Evolutionary conservation across 2,797 vertebrate species (phyloP), one percentile per base, ranked within the genome.

Genomic region (Xenops minutus): DNA sequence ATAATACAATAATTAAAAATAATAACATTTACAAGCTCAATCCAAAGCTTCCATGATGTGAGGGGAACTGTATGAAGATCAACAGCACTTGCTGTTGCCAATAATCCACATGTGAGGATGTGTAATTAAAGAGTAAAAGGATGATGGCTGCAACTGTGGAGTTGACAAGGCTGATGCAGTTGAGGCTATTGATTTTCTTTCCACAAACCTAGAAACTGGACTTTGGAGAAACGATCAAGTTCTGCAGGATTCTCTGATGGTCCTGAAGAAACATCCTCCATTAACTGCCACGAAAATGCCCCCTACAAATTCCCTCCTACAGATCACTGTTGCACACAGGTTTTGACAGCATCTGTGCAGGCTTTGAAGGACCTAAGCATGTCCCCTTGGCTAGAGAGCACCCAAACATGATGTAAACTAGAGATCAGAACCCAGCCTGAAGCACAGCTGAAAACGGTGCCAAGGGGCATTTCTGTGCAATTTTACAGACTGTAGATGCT

Each of bases 111-210:
- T 52, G 61, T 85, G 81, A 86, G 2, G 23, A 56, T 49, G 66
- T 61, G 69, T 72, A 93, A 91, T 73, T 71, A 86, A 89, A 73
- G 51, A 94, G 43, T 32, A 68, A 93, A 44, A 63, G 63, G 89
- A 63, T 61, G 59, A 55, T 59, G 71, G 58, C 36, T 92, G 75
- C 92, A 96, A 91, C 85, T 92, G 89, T 75, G 86, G 78, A 85
- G 59, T 73, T 59, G 92, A 93, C 79, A 76, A 80, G 26, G 77
- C 75, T 79, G 82, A 74, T 74, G 84, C 39, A 69, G 82, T 85
- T 95, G 73, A 88, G 74, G 30, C 77, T 86, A 58, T 39, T 37
- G 43, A n/a, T 59, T 76, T 71, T 69, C 55, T 69, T 82, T 62
- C 34, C 41, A 56, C 46, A 69, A 36, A 71, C 1, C 6, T 41